Evolutionary conservation across 2,888 invertebrate genomes (phyloP).

Genomic region (Unio delphinus): DNA sequence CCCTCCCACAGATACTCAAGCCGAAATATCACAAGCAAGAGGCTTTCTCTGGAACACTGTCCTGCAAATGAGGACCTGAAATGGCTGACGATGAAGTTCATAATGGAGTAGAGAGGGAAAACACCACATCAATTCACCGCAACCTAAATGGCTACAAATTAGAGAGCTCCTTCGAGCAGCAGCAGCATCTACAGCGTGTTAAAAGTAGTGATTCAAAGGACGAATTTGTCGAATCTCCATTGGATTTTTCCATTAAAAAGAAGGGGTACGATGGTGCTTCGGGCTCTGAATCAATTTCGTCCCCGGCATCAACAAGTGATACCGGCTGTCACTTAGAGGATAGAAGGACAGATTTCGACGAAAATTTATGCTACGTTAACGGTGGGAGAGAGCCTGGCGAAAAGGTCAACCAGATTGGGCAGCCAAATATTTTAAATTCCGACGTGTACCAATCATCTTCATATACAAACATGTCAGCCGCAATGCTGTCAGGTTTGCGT

Average conservation of each 20-base stretch:
- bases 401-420: conserved; percentile 26
- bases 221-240: conserved; percentile 46
- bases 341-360: conserved; percentile 9
- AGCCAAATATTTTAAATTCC: conserved; percentile 19
- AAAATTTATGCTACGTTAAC: conserved; percentile 5
- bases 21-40: too few relatives aligned
- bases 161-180: too few relatives aligned
- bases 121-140: too few relatives aligned
- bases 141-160: too few relatives aligned
- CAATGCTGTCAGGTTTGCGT: conserved; percentile 39
- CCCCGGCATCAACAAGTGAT: conserved; percentile 44
- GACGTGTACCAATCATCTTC: not conserved
- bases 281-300: conserved; percentile 39
- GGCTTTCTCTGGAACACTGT: too few relatives aligned
- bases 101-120: too few relatives aligned
- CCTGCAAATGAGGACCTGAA: too few relatives aligned
- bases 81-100: too few relatives aligned
- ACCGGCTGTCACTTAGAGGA: conserved; percentile 37
- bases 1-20: too few relatives aligned
- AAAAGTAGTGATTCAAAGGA: conserved; percentile 33
- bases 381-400: not conserved
- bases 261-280: conserved; percentile 39
- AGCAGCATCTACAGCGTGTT: too few relatives aligned
- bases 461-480: too few relatives aligned
- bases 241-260: conserved; percentile 55